phyloP scores from a whole-genome alignment of 2,113 vertebrate genomes.

The Electrona antarctica region DNA sequence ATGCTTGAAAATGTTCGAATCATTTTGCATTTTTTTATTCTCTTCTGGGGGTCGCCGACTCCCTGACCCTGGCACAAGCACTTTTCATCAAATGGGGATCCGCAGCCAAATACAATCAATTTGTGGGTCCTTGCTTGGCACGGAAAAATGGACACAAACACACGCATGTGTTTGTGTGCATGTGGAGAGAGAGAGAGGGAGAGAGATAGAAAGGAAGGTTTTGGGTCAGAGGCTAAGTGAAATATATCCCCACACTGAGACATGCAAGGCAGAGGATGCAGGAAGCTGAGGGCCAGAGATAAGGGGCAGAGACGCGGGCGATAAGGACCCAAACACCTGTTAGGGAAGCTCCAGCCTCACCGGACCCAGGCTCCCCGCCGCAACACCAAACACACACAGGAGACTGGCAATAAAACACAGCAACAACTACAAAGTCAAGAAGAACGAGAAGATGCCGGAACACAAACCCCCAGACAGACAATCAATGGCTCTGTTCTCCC shows the following conservation, averaged over 20 bases:
- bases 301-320: constrained; percentile 69
- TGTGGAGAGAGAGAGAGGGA: neutral
- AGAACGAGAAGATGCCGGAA: constrained; percentile 35
- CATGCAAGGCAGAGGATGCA: constrained; percentile 73
- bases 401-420: constrained; percentile 57
- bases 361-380: constrained; percentile 34
- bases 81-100: too few species aligned
- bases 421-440: constrained; percentile 38
- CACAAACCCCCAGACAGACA: constrained; percentile 14
- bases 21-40: too few species aligned
- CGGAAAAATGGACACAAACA: too few species aligned
- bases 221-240: constrained; percentile 79
- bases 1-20: too few species aligned
- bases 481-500: constrained; percentile 57
- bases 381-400: constrained; percentile 53
- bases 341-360: constrained; percentile 53
- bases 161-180: too few species aligned
- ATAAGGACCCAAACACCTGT: constrained; percentile 81
- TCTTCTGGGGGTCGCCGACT: too few species aligned
- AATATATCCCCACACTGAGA: constrained; percentile 78
- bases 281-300: constrained; percentile 82
- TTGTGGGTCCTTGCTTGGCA: too few species aligned
- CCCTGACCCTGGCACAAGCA: too few species aligned
- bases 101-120: too few species aligned
- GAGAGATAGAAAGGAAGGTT: constrained; percentile 37